phyloP scores from a whole-genome alignment of 2,888 invertebrate genomes.

The Petrophora chlorosata region DNA sequence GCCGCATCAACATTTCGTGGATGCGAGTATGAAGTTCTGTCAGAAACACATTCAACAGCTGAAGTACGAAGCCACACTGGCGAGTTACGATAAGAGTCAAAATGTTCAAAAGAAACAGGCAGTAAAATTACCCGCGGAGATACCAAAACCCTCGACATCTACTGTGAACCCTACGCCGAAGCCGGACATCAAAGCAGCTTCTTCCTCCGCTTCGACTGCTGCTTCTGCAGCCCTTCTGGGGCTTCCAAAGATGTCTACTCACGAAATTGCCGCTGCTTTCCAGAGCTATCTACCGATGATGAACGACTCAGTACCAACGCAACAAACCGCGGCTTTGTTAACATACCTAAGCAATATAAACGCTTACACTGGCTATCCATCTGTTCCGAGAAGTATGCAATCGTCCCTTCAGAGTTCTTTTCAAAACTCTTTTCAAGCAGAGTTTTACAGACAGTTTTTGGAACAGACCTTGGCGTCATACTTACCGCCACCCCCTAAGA shows the following conservation, averaged over 20 bases:
- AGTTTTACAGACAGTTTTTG: conserved; percentile 72
- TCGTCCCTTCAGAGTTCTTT: conserved; percentile 58
- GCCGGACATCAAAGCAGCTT: conserved; percentile 48
- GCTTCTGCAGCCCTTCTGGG: conserved; percentile 39
- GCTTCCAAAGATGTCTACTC: conserved; percentile 65
- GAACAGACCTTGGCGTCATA: conserved; percentile 63
- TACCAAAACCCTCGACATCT: conserved; percentile 39
- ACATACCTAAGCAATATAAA: conserved; percentile 68
- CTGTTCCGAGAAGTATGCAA: conserved; percentile 62
- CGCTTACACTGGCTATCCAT: conserved; percentile 62
- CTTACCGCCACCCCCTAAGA: conserved; percentile 61
- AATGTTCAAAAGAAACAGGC: conserved; percentile 67
- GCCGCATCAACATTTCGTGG: conserved; percentile 79
- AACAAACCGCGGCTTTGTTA: conserved; percentile 69
- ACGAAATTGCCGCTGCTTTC: conserved; percentile 68
- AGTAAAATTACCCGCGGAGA: conserved; percentile 51
- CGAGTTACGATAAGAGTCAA: conserved; percentile 65
- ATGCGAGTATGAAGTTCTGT: conserved; percentile 88
- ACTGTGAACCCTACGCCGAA: conserved; percentile 41
- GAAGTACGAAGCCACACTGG: conserved; percentile 80
- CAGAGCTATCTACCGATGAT: conserved; percentile 70
- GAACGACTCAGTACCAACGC: conserved; percentile 63
- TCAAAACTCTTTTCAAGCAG: conserved; percentile 71
- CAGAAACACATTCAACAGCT: conserved; percentile 84
- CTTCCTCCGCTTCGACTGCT: conserved; percentile 34